A percentile compares a stretch with the other conserved stretches of the same genome.
phyloP scores from a whole-genome alignment of 2,888 invertebrate genomes.

The Thumatha senex region DNA sequence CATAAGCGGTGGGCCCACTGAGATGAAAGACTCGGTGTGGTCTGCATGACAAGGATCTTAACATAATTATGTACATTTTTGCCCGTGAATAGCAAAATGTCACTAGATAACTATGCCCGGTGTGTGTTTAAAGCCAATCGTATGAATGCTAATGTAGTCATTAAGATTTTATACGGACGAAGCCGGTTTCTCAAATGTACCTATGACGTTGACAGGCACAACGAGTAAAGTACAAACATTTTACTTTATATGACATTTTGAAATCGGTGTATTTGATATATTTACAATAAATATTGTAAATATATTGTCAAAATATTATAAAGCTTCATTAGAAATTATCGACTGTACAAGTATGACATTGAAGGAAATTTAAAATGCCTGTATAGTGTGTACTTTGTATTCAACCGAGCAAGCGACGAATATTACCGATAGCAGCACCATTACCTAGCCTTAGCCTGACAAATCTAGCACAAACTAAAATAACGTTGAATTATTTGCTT shows the following conservation, averaged over 20 bases:
- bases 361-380: too few species aligned
- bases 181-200: constrained; percentile 46
- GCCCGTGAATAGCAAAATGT: constrained; percentile 48
- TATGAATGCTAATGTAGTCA: constrained; percentile 67
- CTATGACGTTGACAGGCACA: constrained; percentile 6
- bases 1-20: constrained; percentile 3
- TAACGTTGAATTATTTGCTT: too few species aligned
- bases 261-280: constrained; percentile 4
- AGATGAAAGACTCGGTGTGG: constrained; percentile 16
- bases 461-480: too few species aligned
- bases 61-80: constrained; percentile 33
- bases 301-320: too few species aligned
- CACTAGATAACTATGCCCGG: constrained; percentile 43
- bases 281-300: too few species aligned
- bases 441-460: too few species aligned
- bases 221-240: neutral
- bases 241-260: neutral
- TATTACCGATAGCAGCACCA: too few species aligned
- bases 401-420: too few species aligned
- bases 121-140: constrained; percentile 59
- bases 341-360: too few species aligned
- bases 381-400: too few species aligned
- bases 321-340: too few species aligned
- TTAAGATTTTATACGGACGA: constrained; percentile 56
- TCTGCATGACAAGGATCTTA: constrained; percentile 12